These are phyloP conservation scores for Pristionchus entomophagus DNA, from an alignment of 2,888 invertebrate genomes.

Conservation along the genomic window DNA sequence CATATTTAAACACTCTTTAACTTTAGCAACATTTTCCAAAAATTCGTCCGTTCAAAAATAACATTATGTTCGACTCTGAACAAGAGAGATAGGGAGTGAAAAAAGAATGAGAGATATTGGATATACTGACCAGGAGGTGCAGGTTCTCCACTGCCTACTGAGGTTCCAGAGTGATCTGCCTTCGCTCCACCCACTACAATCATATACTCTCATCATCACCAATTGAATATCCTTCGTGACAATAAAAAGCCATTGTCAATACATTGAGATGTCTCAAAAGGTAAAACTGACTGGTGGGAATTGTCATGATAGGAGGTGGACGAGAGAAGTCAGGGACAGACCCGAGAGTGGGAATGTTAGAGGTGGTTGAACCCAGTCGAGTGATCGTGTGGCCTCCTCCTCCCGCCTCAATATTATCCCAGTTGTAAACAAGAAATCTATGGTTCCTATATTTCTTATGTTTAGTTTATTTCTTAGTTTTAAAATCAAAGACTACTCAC, in stretches of 20 bases:
- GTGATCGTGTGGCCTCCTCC: conserved; percentile 5
- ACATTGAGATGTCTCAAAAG: background rate
- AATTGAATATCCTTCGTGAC: background rate
- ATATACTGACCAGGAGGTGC: conserved; percentile 27
- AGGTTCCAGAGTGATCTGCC: conserved; percentile 33
- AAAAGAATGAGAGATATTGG: background rate
- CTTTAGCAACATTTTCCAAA: background rate
- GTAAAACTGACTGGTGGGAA: conserved; percentile 43
- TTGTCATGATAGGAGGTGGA: conserved; percentile 35
- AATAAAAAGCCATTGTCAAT: background rate
- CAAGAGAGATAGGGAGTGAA: no score
- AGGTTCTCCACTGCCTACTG: conserved; percentile 38
- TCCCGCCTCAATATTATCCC: no score
- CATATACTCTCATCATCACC: background rate
- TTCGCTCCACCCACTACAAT: conserved; percentile 40
- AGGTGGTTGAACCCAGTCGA: background rate
- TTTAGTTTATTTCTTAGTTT: no score
- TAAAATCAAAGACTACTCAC: background rate
- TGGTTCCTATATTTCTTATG: no score
- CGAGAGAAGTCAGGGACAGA: conserved; percentile 38
- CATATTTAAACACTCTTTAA: background rate
- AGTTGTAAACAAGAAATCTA: background rate
- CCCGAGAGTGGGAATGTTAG: conserved; percentile 35
- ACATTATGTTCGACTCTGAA: background rate
- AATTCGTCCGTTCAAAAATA: background rate